Evolutionary conservation across 2,888 invertebrate species (phyloP).

Genomic region (Tridacna crocea): DNA sequence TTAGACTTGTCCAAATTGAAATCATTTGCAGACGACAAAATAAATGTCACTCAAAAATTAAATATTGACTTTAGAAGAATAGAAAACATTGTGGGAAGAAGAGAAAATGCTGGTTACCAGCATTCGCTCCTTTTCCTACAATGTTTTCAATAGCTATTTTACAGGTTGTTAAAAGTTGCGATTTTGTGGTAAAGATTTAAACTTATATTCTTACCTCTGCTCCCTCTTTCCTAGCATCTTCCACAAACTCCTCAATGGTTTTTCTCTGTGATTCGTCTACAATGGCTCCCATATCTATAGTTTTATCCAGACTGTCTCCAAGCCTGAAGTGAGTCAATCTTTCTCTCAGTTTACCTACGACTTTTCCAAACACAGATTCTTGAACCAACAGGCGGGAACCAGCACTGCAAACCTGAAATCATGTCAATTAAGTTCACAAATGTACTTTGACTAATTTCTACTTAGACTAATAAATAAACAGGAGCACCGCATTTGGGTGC

Average conservation of each 20-base stretch:
- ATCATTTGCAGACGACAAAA: too few relatives aligned
- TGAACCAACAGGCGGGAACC: conserved; percentile 86
- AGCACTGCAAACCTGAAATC: conserved; percentile 85
- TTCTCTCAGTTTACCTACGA: conserved; percentile 85
- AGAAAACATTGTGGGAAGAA: not conserved
- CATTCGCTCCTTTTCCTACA: not conserved
- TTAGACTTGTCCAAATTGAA: too few relatives aligned
- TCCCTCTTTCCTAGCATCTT: conserved; percentile 80
- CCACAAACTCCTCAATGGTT: conserved; percentile 75
- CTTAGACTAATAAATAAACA: too few relatives aligned
- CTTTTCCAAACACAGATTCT: conserved; percentile 85
- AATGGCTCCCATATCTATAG: conserved; percentile 85
- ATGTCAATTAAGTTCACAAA: not conserved
- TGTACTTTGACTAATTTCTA: not conserved
- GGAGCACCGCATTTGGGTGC: too few relatives aligned
- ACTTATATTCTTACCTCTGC: conserved; percentile 78
- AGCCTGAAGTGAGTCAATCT: conserved; percentile 83
- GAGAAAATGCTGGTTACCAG: not conserved
- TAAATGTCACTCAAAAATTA: too few relatives aligned
- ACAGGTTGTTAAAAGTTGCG: too few relatives aligned
- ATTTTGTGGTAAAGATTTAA: not conserved
- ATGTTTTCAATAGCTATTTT: not conserved
- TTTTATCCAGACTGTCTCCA: conserved; percentile 85
- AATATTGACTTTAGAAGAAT: too few relatives aligned
- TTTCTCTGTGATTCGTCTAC: conserved; percentile 80